These are phyloP conservation scores for Papilio polytes DNA, from an alignment of 1,140 invertebrate species.

Conservation along the genomic window DNA sequence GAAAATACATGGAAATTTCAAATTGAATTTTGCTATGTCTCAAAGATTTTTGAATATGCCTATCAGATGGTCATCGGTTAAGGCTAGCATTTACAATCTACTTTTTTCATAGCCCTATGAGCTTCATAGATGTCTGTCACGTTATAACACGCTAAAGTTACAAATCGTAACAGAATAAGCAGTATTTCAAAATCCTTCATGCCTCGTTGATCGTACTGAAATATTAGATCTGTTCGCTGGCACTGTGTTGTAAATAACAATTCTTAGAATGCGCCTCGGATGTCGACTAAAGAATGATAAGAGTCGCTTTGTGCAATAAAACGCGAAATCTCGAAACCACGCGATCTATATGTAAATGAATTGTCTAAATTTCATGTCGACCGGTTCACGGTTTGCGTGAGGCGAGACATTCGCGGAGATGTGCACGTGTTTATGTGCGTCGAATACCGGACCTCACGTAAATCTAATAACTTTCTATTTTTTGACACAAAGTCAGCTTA, in stretches of 20 bases:
- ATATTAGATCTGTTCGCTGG: slow-evolving; percentile 18
- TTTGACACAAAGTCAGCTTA: neutral
- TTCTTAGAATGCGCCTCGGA: neutral
- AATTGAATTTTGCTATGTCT: slow-evolving; percentile 5
- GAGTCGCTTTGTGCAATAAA: neutral
- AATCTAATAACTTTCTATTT: slow-evolving; percentile 21
- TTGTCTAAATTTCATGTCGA: neutral
- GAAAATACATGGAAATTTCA: neutral
- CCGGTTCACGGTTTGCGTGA: slow-evolving; percentile 9
- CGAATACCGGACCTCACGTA: neutral
- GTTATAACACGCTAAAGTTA: slow-evolving; percentile 10
- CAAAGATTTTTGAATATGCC: neutral
- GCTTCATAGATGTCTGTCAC: neutral
- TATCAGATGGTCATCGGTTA: too few species aligned
- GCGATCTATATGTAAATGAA: slow-evolving; percentile 9
- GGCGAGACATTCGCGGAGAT: neutral
- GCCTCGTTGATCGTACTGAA: slow-evolving; percentile 14
- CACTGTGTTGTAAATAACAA: slow-evolving; percentile 19
- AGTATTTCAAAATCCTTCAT: slow-evolving; percentile 12
- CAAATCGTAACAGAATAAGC: slow-evolving; percentile 19
- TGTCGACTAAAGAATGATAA: neutral
- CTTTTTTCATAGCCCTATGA: neutral
- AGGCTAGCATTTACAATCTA: neutral
- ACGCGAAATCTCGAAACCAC: neutral
- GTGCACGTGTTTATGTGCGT: neutral